Percentiles rank a stretch among this genome's conserved stretches.
phyloP scores from a whole-genome alignment of 1,140 invertebrate genomes.

The Meloidogyne exigua region DNA sequence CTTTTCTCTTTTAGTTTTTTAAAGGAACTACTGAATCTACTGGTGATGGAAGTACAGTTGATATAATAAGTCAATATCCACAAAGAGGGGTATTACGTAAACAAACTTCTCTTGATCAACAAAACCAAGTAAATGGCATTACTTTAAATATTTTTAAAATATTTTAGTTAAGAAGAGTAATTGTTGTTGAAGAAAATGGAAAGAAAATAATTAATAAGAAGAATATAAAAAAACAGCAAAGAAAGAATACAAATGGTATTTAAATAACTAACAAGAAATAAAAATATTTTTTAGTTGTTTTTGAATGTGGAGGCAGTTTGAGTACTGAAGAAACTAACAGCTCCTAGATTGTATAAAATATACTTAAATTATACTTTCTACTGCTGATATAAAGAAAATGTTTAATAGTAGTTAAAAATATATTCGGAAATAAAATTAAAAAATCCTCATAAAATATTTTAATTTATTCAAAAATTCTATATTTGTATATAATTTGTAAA shows the following conservation, averaged over 20 bases:
- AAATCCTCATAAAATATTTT: no score
- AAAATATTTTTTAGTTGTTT: background rate
- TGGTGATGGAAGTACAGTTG: background rate
- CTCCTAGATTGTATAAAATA: background rate
- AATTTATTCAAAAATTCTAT: background rate
- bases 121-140: background rate
- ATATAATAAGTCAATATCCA: background rate
- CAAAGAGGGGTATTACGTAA: background rate
- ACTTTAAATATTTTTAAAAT: background rate
- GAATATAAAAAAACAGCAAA: background rate
- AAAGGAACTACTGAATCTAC: background rate
- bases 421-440: background rate
- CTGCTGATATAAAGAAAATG: no score
- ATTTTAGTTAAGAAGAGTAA: background rate
- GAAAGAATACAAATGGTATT: background rate
- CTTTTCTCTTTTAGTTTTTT: no score
- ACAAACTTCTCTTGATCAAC: conserved; percentile 2
- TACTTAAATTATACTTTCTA: no score
- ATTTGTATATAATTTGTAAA: no score
- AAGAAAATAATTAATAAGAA: background rate
- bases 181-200: background rate
- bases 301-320: background rate
- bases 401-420: no score
- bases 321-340: conserved; percentile 1
- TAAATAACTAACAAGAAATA: background rate